These are phyloP conservation scores for Acanthis flammea DNA, from an alignment of 2,797 vertebrate genomes.

Conservation along the genomic window DNA sequence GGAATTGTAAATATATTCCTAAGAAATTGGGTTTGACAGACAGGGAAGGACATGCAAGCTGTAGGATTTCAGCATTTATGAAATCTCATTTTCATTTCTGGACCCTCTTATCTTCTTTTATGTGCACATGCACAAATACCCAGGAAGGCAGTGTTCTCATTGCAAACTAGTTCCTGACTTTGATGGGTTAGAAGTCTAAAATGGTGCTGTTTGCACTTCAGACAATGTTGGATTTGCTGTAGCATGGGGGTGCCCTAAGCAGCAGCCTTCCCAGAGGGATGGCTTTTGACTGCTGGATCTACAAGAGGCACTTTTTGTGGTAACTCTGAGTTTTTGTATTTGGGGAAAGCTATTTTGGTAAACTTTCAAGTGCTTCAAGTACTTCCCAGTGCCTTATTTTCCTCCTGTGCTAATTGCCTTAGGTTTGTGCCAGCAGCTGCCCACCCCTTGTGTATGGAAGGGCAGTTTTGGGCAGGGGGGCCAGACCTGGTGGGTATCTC, in stretches of 20 bases:
- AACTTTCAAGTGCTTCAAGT: not conserved
- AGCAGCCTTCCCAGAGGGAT: not conserved
- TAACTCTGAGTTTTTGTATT: not conserved
- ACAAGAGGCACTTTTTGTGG: not conserved
- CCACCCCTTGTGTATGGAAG: not conserved
- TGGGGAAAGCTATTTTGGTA: not conserved
- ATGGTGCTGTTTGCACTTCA: not conserved
- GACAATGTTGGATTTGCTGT: not conserved
- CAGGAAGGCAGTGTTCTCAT: not conserved
- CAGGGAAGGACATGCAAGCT: conserved; percentile 47
- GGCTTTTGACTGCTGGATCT: not conserved
- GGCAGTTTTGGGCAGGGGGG: not conserved
- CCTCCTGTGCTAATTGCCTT: not conserved
- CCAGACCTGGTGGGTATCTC: not conserved
- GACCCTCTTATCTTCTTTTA: conserved; percentile 17
- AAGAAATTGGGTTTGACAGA: conserved; percentile 45
- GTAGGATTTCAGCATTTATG: conserved; percentile 48
- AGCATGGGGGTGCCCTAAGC: not conserved
- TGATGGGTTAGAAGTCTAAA: not conserved
- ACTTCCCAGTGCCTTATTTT: not conserved
- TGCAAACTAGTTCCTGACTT: not conserved
- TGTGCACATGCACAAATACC: not conserved
- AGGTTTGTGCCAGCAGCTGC: not conserved
- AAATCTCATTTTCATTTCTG: conserved; percentile 63
- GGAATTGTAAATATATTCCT: conserved; percentile 58